Conservation (phyloP, 1,140 invertebrate species). For the Diorhabda elongata region DNA sequence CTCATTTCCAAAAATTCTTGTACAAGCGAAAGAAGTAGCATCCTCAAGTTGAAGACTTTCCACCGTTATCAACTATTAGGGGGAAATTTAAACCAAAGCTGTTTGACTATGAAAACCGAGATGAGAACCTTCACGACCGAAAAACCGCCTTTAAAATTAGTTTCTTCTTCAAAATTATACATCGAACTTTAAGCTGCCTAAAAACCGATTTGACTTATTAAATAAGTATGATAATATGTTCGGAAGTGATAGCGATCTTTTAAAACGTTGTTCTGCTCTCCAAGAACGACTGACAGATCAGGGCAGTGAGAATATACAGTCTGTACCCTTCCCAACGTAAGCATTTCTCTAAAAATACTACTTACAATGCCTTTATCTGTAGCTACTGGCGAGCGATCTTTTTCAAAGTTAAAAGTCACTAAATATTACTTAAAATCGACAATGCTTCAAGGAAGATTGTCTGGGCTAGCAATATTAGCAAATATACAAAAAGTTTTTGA, state of each 20-base stretch:
- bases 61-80: not conserved
- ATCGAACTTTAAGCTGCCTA: not conserved
- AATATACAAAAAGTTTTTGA: too few relatives aligned
- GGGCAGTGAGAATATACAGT: not conserved
- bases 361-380: constrained; percentile 28
- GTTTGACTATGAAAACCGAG: constrained; percentile 6
- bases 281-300: not conserved
- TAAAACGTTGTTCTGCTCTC: not conserved
- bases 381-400: constrained; percentile 25
- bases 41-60: not conserved
- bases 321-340: constrained; percentile 12
- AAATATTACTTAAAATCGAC: constrained; percentile 14
- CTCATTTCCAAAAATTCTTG: constrained; percentile 13
- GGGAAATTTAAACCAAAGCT: constrained; percentile 6
- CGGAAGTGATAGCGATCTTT: not conserved
- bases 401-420: constrained; percentile 32
- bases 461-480: constrained; percentile 14
- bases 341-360: constrained; percentile 23
- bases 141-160: constrained; percentile 6
- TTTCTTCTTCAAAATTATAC: not conserved
- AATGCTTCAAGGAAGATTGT: constrained; percentile 24
- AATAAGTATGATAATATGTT: not conserved
- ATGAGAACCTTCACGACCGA: not conserved
- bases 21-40: constrained; percentile 14
- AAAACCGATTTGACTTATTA: not conserved